These are phyloP conservation scores for Psilopsiagon aymara DNA, from an alignment of 2,113 vertebrate genomes.

Conservation along the genomic window DNA sequence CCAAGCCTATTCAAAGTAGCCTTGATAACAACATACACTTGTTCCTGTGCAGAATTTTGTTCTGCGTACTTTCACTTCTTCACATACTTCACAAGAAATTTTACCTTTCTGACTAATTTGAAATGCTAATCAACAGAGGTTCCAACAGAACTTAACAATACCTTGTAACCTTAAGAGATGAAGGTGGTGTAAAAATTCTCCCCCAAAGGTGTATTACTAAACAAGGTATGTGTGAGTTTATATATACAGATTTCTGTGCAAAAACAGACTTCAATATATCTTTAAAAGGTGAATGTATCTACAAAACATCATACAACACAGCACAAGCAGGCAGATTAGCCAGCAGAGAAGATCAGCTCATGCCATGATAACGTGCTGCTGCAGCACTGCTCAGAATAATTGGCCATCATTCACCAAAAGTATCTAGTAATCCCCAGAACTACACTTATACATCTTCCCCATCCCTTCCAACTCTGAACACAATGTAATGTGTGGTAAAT, in stretches of 20 bases:
- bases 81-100: neutral
- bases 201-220: neutral
- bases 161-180: neutral
- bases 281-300: neutral
- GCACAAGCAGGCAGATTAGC: neutral
- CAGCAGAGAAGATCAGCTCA: neutral
- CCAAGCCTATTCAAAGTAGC: neutral
- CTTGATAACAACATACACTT: neutral
- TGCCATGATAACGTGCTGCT: neutral
- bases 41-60: neutral
- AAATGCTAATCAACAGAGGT: conserved; percentile 44
- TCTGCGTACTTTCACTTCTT: neutral
- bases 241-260: neutral
- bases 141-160: conserved; percentile 40
- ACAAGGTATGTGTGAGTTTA: neutral
- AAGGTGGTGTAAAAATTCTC: neutral
- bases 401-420: neutral
- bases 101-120: conserved; percentile 19
- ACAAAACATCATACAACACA: neutral
- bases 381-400: neutral
- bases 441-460: neutral
- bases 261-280: neutral
- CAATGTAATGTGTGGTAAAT: neutral
- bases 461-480: neutral
- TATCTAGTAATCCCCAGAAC: neutral